Base-by-base conservation (phyloP, 2,888 invertebrate species). In the Tromatobia lineatoria region DNA sequence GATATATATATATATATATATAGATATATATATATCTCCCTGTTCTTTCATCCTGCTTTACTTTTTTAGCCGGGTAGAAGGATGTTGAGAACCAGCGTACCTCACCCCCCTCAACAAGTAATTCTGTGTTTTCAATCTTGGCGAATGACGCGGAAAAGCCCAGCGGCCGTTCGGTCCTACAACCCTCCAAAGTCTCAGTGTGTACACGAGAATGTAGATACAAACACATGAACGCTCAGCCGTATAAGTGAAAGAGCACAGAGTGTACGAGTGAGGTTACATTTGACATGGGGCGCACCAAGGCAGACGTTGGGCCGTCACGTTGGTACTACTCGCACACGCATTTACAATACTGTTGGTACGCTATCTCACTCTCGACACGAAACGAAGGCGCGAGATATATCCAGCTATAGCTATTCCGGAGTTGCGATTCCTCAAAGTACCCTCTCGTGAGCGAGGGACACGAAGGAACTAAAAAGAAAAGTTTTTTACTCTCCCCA, bases 101-200 rank as follows among this genome's bases (percentile, higher is more conserved):
- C 52, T 67, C 34, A 71, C 42, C 29, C 23, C 57, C 45, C 69
- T 73, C 78, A 77, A 82, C 86, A 86, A 84, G 88, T 88, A 88
- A 90, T 90, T 89, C 88, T 83, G 84, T 87, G 88, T 88, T 90
- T 89, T 88, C 90, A 89, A 90, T 90, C 89, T 87, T 87, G 78
- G 81, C 82, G 88, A 90, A 90, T 89, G 88, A 88, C 84, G 86
- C 87, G 87, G 87, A 87, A 88, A 88, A 87, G 87, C 82, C 85
- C 80, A 54, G 45, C 73, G 74, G 61, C 67, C 77, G 73, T 78
- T 77, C 59, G 57, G n/a, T 50, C 47, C 74, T 61, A 7, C 71
- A 69, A 54, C 73, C 74, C 34, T 57, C 64, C 23, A 7, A 15
- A 23, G 50, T 59, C 54, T 67, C 59, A 18, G 25, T n/a, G 59